Base-by-base conservation (phyloP, 2,888 invertebrate genomes). In the Zaprionus lineosus region DNA sequence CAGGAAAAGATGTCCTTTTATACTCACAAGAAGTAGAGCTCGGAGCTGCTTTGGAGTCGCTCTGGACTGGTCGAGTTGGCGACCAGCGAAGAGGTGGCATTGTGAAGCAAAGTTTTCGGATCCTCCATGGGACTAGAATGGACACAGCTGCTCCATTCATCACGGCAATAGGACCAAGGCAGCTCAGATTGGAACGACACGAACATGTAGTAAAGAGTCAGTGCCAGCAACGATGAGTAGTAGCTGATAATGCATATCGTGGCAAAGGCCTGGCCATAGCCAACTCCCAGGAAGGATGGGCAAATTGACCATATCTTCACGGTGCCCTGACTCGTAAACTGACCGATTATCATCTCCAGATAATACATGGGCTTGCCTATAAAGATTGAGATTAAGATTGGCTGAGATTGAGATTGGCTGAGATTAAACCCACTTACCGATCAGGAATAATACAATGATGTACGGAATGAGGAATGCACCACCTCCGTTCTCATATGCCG, bases 281-380 rank as follows among this genome's bases (percentile, higher is more conserved):
- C 94, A 15, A 94, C 92, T 40, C 94, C 96, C 93, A 94, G 94
- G 89, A 96, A 93, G 0, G 94, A 92, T 1, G 96, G 96, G 8
- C 91, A 89, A 8, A 92, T 70, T 0, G 91, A 86, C 92, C 93
- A 93, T 7, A 95, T 92, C 87, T 93, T 94, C 0, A 95, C 93
- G 6, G 94, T 94, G 47, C 96, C 96, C 81, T 93, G 93, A 51
- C 94, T 94, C 51, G 94, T 93, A 86, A 96, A 97, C 88, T 97
- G 97, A 7, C 97, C 97, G 6, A 97, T 87, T 1, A 93, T 91
- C 91, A 95, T 94, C 90, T 97, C 97, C 86, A 97, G 90, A 86
- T 95, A 96, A 88, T 97, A 96, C 91, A 97, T 92, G 0, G 95
- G 96, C 74, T n/a, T n/a, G n/a, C n/a, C n/a, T n/a, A n/a, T n/a